A percentile compares a stretch with the other conserved stretches of the same genome.
Evolutionary conservation across 2,888 invertebrate species (phyloP).

Genomic region (Tetheella fluctuosa): DNA sequence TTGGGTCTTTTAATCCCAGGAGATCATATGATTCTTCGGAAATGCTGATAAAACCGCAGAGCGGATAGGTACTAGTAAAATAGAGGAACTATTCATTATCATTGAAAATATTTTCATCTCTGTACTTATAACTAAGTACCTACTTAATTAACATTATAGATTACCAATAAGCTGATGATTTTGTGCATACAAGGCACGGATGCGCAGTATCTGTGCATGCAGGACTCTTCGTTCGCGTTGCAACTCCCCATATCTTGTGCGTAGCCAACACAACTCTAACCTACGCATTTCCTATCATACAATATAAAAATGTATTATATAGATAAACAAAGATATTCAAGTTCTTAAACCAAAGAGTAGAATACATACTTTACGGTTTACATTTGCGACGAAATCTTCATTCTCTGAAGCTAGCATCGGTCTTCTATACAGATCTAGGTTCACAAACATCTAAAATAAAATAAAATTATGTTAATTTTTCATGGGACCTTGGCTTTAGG

Average conservation of each 20-base stretch:
- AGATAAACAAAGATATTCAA: background rate
- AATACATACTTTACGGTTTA: slow-evolving; percentile 80
- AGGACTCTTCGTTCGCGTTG: slow-evolving; percentile 61
- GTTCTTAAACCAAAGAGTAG: background rate
- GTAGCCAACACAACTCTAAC: slow-evolving; percentile 66
- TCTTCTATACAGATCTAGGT: slow-evolving; percentile 74
- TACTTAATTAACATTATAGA: too few species aligned
- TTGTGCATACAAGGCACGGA: slow-evolving; percentile 60
- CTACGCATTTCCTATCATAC: slow-evolving; percentile 70
- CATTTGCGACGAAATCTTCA: slow-evolving; percentile 84
- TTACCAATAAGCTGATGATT: slow-evolving; percentile 62
- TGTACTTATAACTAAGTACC: too few species aligned
- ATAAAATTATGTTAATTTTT: slow-evolving; percentile 11
- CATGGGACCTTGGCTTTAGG: background rate
- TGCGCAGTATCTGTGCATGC: slow-evolving; percentile 65
- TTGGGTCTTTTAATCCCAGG: too few species aligned
- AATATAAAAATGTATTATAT: background rate
- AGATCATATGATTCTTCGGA: too few species aligned
- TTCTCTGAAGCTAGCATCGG: slow-evolving; percentile 80
- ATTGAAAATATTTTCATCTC: too few species aligned
- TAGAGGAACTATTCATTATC: too few species aligned
- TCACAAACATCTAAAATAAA: slow-evolving; percentile 71
- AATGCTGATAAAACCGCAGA: too few species aligned
- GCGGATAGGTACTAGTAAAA: too few species aligned
- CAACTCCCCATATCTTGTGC: slow-evolving; percentile 58